A percentile compares a stretch with the other conserved stretches of the same genome.
Evolutionary conservation across 1,140 invertebrate species (phyloP).

Genomic region (Eupristina koningsbergeri): DNA sequence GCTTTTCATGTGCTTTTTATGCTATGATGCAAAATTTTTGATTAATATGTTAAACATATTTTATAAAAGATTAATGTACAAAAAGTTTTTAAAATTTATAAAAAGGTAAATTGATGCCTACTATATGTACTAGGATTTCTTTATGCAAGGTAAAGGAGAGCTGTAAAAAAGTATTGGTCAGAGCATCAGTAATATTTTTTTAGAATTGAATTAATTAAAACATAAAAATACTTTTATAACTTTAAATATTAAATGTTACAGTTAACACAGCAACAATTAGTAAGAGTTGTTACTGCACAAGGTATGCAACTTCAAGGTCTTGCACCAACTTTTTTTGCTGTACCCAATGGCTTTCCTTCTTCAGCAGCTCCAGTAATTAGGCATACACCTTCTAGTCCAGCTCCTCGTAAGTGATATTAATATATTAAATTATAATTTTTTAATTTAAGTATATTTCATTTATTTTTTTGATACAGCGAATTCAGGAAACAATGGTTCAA

Average conservation of each 20-base stretch:
- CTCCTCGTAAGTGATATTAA: constrained; percentile 63
- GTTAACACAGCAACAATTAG: constrained; percentile 71
- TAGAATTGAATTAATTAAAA: constrained; percentile 30
- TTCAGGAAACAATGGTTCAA: constrained; percentile 65
- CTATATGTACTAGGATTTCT: constrained; percentile 12
- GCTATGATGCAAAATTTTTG: constrained; percentile 30
- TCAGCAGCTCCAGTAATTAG: constrained; percentile 69
- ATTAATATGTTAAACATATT: constrained; percentile 17
- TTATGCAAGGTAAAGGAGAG: constrained; percentile 5
- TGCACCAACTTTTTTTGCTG: constrained; percentile 71
- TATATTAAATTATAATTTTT: constrained; percentile 10
- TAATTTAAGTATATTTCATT: neutral
- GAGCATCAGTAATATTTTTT: neutral
- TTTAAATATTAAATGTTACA: constrained; percentile 56
- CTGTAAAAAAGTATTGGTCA: constrained; percentile 8
- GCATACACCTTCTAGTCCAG: constrained; percentile 71
- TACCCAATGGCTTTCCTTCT: constrained; percentile 71
- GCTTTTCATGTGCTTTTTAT: constrained; percentile 45
- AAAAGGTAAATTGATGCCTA: constrained; percentile 36
- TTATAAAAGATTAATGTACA: constrained; percentile 21
- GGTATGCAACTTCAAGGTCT: constrained; percentile 71
- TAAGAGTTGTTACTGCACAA: constrained; percentile 71
- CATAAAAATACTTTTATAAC: constrained; percentile 23
- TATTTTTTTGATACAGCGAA: constrained; percentile 60
- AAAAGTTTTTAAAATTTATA: constrained; percentile 36